Conservation (phyloP, 2,888 invertebrate genomes). For the Minunthozetes semirufus region DNA sequence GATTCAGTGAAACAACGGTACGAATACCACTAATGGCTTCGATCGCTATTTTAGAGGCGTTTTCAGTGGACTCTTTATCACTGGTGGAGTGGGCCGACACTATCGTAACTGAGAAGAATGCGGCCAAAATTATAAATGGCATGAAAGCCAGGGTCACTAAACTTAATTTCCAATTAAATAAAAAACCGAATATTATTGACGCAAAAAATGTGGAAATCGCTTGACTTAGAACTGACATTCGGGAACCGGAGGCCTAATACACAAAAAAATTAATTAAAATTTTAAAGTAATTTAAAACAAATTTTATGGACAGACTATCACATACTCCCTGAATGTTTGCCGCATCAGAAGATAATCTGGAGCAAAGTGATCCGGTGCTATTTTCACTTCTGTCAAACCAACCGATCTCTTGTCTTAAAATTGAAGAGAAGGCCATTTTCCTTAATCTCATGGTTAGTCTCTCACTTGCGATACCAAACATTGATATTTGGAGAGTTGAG, state of each 20-base stretch:
- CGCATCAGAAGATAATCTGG: conserved; percentile 50
- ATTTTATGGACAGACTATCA: no score
- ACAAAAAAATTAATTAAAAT: conserved; percentile 54
- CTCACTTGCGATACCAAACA: conserved; percentile 44
- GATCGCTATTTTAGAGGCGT: conserved; percentile 57
- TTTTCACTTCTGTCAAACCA: conserved; percentile 50
- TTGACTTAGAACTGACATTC: conserved; percentile 63
- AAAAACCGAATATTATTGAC: conserved; percentile 60
- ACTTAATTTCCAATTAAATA: conserved; percentile 65
- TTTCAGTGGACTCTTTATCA: conserved; percentile 47
- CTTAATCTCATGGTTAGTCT: conserved; percentile 47
- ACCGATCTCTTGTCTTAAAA: conserved; percentile 50
- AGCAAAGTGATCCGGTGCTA: conserved; percentile 48
- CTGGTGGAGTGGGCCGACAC: neutral
- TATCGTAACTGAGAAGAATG: neutral
- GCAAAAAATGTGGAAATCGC: conserved; percentile 55
- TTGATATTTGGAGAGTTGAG: neutral
- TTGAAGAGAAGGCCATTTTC: conserved; percentile 48
- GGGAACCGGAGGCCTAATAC: conserved; percentile 66
- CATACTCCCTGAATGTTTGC: conserved; percentile 55
- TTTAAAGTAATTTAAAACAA: neutral
- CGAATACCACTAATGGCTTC: conserved; percentile 69
- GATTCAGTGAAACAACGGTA: conserved; percentile 55
- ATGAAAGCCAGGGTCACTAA: conserved; percentile 61
- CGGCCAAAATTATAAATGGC: conserved; percentile 54